phyloP scores from a whole-genome alignment of 2,797 vertebrate genomes.

The Anableps anableps region DNA sequence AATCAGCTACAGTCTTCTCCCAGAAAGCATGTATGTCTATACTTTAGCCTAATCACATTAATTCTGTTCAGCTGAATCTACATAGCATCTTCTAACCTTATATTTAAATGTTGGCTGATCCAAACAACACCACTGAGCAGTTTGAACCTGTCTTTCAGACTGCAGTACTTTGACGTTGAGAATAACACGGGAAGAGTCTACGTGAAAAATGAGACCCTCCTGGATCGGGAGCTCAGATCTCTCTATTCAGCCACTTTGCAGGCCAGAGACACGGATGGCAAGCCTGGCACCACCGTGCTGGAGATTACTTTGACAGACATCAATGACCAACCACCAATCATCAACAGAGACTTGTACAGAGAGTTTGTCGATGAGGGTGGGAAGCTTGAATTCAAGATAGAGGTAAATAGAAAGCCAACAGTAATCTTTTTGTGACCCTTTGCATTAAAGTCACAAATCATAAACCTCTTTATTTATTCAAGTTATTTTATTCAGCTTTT shows the following conservation, averaged over 20 bases:
- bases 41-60: neutral
- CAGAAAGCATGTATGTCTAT: constrained; percentile 86
- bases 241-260: constrained; percentile 86
- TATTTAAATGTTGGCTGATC: neutral
- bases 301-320: constrained; percentile 86
- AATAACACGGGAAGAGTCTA: constrained; percentile 71
- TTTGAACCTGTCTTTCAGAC: constrained; percentile 72
- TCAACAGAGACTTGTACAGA: constrained; percentile 80
- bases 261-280: constrained; percentile 80
- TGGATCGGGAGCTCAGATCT: constrained; percentile 87
- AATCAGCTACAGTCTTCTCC: constrained; percentile 88
- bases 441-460: neutral
- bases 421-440: neutral
- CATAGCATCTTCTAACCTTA: neutral
- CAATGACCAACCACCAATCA: constrained; percentile 83
- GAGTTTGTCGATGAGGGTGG: constrained; percentile 80
- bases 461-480: neutral
- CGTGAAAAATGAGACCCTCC: constrained; percentile 69
- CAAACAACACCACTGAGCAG: neutral
- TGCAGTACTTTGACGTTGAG: constrained; percentile 78
- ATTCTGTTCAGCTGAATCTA: constrained; percentile 2
- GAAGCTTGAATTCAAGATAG: constrained; percentile 50
- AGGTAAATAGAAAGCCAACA: constrained; percentile 56
- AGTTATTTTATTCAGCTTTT: neutral
- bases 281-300: constrained; percentile 79